Evolutionary conservation across 2,888 invertebrate genomes (phyloP).

Genomic region (Tetragnatha montana): DNA sequence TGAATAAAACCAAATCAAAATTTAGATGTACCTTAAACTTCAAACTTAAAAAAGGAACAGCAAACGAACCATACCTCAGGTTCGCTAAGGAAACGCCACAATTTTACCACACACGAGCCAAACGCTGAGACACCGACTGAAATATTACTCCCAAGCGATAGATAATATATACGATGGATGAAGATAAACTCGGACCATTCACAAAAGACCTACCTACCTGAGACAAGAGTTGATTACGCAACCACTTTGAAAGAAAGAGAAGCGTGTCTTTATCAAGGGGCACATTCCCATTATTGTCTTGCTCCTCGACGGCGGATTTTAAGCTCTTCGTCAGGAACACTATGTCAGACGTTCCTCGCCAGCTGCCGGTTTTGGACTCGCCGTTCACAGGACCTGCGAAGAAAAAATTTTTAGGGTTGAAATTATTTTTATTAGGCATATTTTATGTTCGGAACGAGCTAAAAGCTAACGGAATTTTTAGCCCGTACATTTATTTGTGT

Average conservation of each 20-base stretch:
- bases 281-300: constrained; percentile 33
- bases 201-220: constrained; percentile 6
- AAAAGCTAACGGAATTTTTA: not conserved
- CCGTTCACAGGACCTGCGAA: constrained; percentile 20
- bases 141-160: no score
- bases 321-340: constrained; percentile 20
- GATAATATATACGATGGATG: no score
- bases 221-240: constrained; percentile 4
- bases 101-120: no score
- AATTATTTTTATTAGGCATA: no score
- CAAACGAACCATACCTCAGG: no score
- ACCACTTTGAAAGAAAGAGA: constrained; percentile 32
- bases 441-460: no score
- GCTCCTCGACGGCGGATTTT: constrained; percentile 28
- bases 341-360: constrained; percentile 1
- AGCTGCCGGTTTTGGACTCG: not conserved
- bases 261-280: constrained; percentile 31
- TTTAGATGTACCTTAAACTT: no score
- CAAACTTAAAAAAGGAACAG: no score
- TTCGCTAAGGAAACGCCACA: no score
- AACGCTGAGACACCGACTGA: no score
- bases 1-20: no score
- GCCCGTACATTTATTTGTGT: not conserved
- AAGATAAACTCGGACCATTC: no score
- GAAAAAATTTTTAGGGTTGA: not conserved